Evolutionary conservation across 2,113 vertebrate species (phyloP).

Genomic region (Phalacrocorax aristotelis): DNA sequence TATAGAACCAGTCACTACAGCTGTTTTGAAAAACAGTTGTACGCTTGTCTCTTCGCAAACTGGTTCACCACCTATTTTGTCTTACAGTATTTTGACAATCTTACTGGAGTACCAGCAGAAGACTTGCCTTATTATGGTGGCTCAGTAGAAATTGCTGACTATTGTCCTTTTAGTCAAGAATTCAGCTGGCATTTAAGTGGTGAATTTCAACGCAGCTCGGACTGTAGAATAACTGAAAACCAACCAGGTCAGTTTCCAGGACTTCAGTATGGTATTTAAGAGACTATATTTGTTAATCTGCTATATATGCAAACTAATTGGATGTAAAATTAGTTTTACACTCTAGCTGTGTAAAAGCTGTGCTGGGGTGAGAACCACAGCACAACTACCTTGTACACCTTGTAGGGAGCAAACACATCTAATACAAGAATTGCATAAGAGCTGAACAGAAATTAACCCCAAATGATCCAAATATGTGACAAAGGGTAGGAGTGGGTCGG

Average conservation of each 20-base stretch:
- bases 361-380: neutral
- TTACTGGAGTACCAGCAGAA: constrained; percentile 79
- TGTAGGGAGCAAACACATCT: neutral
- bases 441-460: neutral
- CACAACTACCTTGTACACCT: neutral
- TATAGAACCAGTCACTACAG: neutral
- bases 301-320: neutral
- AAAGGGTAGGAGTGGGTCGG: neutral
- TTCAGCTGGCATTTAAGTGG: constrained; percentile 97
- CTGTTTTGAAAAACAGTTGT: neutral
- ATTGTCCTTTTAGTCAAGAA: constrained; percentile 96
- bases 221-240: constrained; percentile 89
- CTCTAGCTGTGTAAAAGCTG: neutral
- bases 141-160: constrained; percentile 96
- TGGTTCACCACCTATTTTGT: neutral
- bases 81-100: constrained; percentile 90
- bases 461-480: neutral
- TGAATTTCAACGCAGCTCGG: constrained; percentile 93
- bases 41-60: neutral
- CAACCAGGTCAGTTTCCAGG: constrained; percentile 85
- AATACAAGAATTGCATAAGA: neutral
- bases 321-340: neutral
- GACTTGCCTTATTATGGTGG: constrained; percentile 90
- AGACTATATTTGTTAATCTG: neutral
- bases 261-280: neutral